Conservation (phyloP, 1,140 invertebrate genomes). For the Steinernema feltiae region DNA sequence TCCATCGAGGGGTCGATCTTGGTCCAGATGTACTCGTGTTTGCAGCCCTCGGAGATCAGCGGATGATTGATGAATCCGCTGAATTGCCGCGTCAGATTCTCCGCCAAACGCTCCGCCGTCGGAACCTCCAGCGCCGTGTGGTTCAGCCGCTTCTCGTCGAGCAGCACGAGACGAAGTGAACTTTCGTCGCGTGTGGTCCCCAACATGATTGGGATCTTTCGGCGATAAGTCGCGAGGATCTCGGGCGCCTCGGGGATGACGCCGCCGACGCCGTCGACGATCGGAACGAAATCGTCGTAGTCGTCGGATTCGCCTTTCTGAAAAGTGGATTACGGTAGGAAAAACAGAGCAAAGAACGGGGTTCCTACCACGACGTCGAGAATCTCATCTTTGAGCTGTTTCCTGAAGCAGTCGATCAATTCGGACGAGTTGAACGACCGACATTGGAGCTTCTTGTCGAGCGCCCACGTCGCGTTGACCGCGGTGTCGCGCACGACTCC, state of each 20-base stretch:
- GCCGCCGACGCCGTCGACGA: conserved; percentile 53
- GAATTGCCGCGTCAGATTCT: conserved; percentile 46
- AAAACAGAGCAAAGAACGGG: neutral
- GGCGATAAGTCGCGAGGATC: conserved; percentile 40
- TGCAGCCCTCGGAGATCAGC: conserved; percentile 53
- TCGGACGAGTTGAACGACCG: conserved; percentile 55
- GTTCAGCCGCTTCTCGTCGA: conserved; percentile 54
- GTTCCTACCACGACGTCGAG: conserved; percentile 44
- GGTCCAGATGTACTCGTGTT: conserved; percentile 56
- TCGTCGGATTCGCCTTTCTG: conserved; percentile 38
- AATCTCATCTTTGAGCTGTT: conserved; percentile 55
- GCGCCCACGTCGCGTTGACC: conserved; percentile 54
- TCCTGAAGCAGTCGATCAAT: conserved; percentile 55
- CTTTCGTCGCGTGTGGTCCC: conserved; percentile 54
- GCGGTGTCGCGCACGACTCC: conserved; percentile 61
- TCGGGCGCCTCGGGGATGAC: conserved; percentile 54
- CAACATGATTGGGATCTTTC: conserved; percentile 52
- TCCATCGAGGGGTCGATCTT: conserved; percentile 49
- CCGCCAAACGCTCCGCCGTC: conserved; percentile 47
- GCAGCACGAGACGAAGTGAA: conserved; percentile 49
- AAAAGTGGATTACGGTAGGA: conserved; percentile 16
- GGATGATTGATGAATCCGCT: conserved; percentile 51
- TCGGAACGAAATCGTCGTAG: conserved; percentile 54
- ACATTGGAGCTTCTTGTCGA: conserved; percentile 51
- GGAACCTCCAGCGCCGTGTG: conserved; percentile 35